A percentile compares a stretch with the other conserved stretches of the same genome.
Evolutionary conservation across 2,888 invertebrate species (phyloP).

Genomic region (Torymus tubicola): DNA sequence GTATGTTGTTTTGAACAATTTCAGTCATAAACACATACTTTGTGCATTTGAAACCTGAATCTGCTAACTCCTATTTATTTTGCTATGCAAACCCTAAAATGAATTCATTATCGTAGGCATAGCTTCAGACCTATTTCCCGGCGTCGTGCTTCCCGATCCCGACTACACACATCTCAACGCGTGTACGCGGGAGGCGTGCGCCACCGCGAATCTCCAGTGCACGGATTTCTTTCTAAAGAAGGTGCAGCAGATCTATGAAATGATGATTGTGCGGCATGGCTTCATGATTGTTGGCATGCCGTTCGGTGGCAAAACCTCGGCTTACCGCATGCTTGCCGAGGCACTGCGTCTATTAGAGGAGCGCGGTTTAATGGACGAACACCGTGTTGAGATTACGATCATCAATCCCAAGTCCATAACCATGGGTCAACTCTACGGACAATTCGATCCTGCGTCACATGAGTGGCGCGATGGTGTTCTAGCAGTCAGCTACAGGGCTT

Average conservation of each 20-base stretch:
- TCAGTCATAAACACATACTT: neutral
- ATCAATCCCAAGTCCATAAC: constrained; percentile 97
- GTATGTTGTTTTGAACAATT: constrained; percentile 22
- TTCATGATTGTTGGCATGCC: constrained; percentile 95
- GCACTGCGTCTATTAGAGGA: constrained; percentile 88
- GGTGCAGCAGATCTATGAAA: constrained; percentile 93
- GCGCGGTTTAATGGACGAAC: constrained; percentile 86
- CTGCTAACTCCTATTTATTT: no score
- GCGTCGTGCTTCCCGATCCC: constrained; percentile 85
- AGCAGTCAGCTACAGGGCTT: constrained; percentile 88
- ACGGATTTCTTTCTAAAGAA: constrained; percentile 92
- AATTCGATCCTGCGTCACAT: constrained; percentile 95
- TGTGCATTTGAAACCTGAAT: neutral
- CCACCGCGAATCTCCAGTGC: constrained; percentile 87
- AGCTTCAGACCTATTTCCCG: constrained; percentile 95
- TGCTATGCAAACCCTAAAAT: no score
- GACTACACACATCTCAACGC: constrained; percentile 86
- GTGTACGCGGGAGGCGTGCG: constrained; percentile 82
- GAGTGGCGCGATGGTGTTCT: constrained; percentile 96
- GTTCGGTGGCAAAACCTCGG: constrained; percentile 94
- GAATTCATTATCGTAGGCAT: constrained; percentile 80
- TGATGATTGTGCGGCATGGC: constrained; percentile 96
- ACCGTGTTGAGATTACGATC: constrained; percentile 86
- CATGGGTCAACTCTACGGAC: constrained; percentile 97
- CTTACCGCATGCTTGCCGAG: constrained; percentile 89